A percentile compares a stretch with the other conserved stretches of the same genome.
Conservation (phyloP, 1,140 invertebrate genomes). For the Drosophila lacertosa region DNA sequence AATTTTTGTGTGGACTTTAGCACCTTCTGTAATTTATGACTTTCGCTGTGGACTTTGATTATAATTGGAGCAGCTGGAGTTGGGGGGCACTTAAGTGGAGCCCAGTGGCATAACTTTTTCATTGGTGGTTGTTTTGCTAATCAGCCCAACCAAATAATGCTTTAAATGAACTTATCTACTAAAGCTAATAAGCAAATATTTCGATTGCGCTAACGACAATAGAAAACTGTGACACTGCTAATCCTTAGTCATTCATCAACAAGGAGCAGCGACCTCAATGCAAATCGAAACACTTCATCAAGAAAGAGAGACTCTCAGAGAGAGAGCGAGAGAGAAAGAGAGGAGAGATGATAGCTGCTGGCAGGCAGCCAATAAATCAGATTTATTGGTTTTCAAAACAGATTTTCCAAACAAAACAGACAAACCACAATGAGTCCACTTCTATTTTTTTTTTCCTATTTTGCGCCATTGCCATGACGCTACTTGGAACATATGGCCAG, state of each 20-base stretch:
- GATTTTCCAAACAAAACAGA: slow-evolving; percentile 58
- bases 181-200: not conserved
- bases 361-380: slow-evolving; percentile 72
- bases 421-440: slow-evolving; percentile 58
- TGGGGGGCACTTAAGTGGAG: slow-evolving; percentile 1
- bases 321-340: not conserved
- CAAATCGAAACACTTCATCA: slow-evolving; percentile 30
- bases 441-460: slow-evolving; percentile 9
- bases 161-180: too few relatives aligned
- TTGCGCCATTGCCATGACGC: slow-evolving; percentile 48
- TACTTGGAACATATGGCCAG: slow-evolving; percentile 62
- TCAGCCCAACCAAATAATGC: not conserved
- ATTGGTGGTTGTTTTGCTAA: slow-evolving; percentile 12
- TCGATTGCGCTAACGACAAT: not conserved
- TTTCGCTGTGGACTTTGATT: slow-evolving; percentile 36
- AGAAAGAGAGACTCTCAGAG: slow-evolving; percentile 2
- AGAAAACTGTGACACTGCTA: not conserved
- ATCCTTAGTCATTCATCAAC: not conserved
- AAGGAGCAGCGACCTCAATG: not conserved
- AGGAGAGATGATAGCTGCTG: slow-evolving; percentile 22
- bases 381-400: slow-evolving; percentile 83
- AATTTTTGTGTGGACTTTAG: slow-evolving; percentile 55
- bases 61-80: slow-evolving; percentile 30
- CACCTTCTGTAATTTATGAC: slow-evolving; percentile 75
- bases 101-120: slow-evolving; percentile 1